Conservation (phyloP, 1,140 invertebrate genomes). For the Panagrolaimus sp. region DNA sequence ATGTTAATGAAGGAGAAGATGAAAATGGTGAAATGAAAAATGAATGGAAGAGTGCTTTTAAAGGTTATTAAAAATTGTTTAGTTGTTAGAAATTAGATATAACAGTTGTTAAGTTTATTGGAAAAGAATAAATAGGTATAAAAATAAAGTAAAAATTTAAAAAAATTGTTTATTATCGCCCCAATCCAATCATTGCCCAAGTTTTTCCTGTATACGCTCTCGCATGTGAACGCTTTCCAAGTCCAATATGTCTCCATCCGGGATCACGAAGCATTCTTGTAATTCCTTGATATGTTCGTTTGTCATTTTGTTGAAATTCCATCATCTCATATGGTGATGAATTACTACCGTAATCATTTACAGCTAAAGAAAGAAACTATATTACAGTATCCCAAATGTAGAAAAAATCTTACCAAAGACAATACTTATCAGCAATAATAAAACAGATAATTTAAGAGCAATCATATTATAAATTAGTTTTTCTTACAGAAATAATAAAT, state of each 20-base stretch:
- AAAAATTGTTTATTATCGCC: neutral
- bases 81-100: neutral
- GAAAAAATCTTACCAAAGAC: too few species aligned
- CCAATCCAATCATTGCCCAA: conserved; percentile 10
- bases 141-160: neutral
- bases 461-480: too few species aligned
- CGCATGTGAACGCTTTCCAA: neutral
- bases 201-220: neutral
- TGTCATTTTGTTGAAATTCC: too few species aligned
- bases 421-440: too few species aligned
- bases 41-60: neutral
- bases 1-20: neutral
- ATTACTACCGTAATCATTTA: too few species aligned
- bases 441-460: too few species aligned
- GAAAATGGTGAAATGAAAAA: neutral
- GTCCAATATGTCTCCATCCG: conserved; percentile 5
- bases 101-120: conserved; percentile 12
- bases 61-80: neutral
- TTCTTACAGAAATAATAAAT: too few species aligned
- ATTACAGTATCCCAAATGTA: too few species aligned
- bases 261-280: conserved; percentile 11
- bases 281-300: neutral
- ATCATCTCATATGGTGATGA: too few species aligned
- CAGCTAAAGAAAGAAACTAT: too few species aligned
- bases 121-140: neutral